phyloP scores from a whole-genome alignment of 2,797 vertebrate species.

The Anguilla megastoma region DNA sequence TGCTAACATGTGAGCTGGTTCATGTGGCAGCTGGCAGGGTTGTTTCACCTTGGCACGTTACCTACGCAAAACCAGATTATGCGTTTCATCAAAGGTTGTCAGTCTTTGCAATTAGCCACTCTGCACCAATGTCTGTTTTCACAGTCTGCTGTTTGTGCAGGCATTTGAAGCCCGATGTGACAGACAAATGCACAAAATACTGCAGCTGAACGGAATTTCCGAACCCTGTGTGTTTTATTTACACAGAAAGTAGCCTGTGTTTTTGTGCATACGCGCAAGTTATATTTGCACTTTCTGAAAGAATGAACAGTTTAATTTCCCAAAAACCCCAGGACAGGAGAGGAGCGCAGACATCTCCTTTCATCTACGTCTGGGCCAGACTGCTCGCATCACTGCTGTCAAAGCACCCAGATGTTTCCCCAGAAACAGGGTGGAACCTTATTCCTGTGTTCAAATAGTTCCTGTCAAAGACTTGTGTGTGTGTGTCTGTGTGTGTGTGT shows the following conservation, averaged over 20 bases:
- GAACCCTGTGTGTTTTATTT: constrained; percentile 24
- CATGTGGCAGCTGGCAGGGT: neutral
- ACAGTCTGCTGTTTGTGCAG: constrained; percentile 8
- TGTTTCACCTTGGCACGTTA: neutral
- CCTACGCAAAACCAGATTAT: neutral
- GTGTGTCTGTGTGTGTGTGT: constrained; percentile 15
- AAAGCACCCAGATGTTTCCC: constrained; percentile 16
- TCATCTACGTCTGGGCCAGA: neutral
- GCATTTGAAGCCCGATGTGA: constrained; percentile 7
- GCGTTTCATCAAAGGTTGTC: neutral
- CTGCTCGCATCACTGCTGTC: neutral
- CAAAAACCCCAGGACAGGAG: neutral
- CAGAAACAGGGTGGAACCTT: constrained; percentile 11
- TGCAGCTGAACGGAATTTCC: constrained; percentile 9
- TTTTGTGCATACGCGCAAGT: constrained; percentile 20
- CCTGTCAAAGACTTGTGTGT: constrained; percentile 23
- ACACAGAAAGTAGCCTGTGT: constrained; percentile 3
- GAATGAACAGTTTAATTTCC: constrained; percentile 4
- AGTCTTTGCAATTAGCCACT: neutral
- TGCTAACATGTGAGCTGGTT: neutral
- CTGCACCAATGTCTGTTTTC: constrained; percentile 12
- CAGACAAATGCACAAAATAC: neutral
- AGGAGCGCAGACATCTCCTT: neutral
- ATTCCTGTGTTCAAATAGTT: constrained; percentile 8
- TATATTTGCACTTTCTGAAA: constrained; percentile 17